phyloP scores from a whole-genome alignment of 2,888 invertebrate species.

The Heliothis peltigera region DNA sequence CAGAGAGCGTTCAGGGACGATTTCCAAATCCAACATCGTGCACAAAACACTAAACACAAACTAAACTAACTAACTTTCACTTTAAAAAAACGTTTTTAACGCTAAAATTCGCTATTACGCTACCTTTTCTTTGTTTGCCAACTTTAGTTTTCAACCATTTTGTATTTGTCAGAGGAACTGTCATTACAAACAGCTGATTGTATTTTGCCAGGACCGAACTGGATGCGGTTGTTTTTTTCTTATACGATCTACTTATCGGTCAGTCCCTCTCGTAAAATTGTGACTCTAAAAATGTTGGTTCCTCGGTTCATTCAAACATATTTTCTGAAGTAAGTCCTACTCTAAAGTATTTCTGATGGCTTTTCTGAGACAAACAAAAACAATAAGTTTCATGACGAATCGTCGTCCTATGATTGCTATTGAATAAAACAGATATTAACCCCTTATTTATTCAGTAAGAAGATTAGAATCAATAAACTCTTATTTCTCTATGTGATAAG shows the following conservation, averaged over 20 bases:
- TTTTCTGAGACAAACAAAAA: background rate
- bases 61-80: slow-evolving; percentile 90
- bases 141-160: slow-evolving; percentile 90
- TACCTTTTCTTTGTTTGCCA: slow-evolving; percentile 90
- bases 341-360: background rate
- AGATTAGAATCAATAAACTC: background rate
- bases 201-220: slow-evolving; percentile 83
- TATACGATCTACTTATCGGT: slow-evolving; percentile 2
- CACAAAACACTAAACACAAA: slow-evolving; percentile 94
- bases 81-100: slow-evolving; percentile 80
- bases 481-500: background rate
- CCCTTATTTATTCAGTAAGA: background rate
- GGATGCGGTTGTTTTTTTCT: slow-evolving; percentile 27
- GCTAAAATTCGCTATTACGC: slow-evolving; percentile 85
- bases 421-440: background rate
- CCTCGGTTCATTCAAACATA: background rate
- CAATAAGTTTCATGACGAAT: background rate
- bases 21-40: slow-evolving; percentile 98
- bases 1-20: slow-evolving; percentile 98
- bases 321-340: background rate
- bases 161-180: slow-evolving; percentile 90
- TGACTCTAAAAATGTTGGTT: background rate
- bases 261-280: background rate
- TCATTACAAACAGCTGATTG: slow-evolving; percentile 91
- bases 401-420: background rate